Conservation (phyloP, 2,888 invertebrate genomes). For the Chymomyza fuscimana region DNA sequence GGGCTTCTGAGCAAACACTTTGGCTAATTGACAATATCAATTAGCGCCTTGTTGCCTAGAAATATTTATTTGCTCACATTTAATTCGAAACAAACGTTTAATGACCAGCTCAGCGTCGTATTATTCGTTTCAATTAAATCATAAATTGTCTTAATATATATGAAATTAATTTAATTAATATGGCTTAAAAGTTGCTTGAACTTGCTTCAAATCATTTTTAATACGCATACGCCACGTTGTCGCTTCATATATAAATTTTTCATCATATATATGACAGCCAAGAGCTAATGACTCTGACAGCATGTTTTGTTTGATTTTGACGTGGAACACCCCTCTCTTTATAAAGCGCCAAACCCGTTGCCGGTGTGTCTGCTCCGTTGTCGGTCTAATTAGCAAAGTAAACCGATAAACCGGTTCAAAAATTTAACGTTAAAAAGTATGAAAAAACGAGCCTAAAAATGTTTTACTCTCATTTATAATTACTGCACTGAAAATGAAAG, state of each 20-base stretch:
- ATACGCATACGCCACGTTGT: slow-evolving; percentile 14
- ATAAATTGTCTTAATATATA: slow-evolving; percentile 44
- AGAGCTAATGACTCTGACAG: background rate
- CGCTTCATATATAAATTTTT: background rate
- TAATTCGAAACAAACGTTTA: background rate
- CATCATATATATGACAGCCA: background rate
- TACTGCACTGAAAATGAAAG: slow-evolving; percentile 53
- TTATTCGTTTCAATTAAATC: slow-evolving; percentile 33
- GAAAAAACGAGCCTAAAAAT: slow-evolving; percentile 11
- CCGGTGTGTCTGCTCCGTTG: background rate
- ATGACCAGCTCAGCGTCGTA: background rate
- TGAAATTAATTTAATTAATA: slow-evolving; percentile 29
- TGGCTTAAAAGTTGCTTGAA: slow-evolving; percentile 36
- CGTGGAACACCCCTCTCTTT: no score
- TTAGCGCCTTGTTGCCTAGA: background rate
- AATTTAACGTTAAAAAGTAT: slow-evolving; percentile 11
- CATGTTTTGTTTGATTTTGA: background rate
- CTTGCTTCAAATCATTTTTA: background rate
- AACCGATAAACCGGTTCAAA: slow-evolving; percentile 30
- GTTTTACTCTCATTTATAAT: slow-evolving; percentile 11
- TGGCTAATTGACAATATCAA: background rate
- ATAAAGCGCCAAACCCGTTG: no score
- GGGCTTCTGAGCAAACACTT: background rate
- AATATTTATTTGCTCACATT: background rate
- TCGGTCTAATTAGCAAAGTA: slow-evolving; percentile 5